Evolutionary conservation across 1,140 invertebrate genomes (phyloP).

Genomic region (Homalodisca vitripennis): DNA sequence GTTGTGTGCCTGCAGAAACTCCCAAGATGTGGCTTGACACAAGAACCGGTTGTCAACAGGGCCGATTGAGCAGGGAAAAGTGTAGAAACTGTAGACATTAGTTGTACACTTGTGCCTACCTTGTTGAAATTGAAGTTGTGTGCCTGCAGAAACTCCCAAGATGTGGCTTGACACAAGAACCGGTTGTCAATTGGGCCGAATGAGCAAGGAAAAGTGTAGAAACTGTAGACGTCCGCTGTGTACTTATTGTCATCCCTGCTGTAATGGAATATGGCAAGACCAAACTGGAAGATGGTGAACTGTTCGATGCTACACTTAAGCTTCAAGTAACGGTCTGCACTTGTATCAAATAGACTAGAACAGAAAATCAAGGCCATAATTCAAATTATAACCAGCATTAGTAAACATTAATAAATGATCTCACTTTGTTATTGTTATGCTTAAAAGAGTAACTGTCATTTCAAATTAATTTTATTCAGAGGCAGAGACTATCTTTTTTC

Average conservation of each 20-base stretch:
- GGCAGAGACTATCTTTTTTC: too few relatives aligned
- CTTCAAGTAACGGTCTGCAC: constrained; percentile 59
- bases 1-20: constrained; percentile 62
- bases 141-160: constrained; percentile 61
- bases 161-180: constrained; percentile 61
- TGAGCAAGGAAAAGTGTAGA: constrained; percentile 64
- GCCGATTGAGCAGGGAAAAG: constrained; percentile 56
- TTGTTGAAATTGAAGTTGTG: constrained; percentile 75
- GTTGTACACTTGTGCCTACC: too few relatives aligned
- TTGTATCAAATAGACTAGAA: constrained; percentile 67
- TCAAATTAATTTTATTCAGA: too few relatives aligned
- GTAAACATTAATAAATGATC: constrained; percentile 5
- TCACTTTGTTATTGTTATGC: background rate
- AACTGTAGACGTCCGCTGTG: constrained; percentile 59
- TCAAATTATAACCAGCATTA: too few relatives aligned
- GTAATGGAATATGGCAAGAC: constrained; percentile 61
- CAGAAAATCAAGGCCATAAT: too few relatives aligned
- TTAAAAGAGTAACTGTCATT: background rate
- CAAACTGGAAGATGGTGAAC: constrained; percentile 62
- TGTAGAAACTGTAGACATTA: constrained; percentile 29
- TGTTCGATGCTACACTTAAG: constrained; percentile 56
- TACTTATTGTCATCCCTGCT: constrained; percentile 56
- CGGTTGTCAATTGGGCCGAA: constrained; percentile 57
- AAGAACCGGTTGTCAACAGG: constrained; percentile 57
- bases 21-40: constrained; percentile 60